Percentiles rank a stretch among this genome's conserved stretches.
Conservation (phyloP, 2,113 vertebrate species). For the Protobothrops mucrosquamatus region DNA sequence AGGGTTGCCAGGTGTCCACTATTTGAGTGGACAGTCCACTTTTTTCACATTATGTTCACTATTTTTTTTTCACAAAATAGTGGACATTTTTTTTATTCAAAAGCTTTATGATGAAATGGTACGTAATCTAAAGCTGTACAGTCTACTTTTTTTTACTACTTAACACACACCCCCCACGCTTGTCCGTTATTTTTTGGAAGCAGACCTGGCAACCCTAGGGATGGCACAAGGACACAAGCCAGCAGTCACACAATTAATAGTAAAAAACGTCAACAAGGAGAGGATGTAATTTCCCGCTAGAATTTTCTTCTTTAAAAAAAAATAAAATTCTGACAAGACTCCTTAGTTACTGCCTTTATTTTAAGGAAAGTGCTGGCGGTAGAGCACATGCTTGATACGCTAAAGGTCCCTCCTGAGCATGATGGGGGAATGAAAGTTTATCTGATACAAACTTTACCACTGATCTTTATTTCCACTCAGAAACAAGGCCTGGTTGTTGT, state of each 20-base stretch:
- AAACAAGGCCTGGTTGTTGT: neutral
- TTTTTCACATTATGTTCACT: too few relatives aligned
- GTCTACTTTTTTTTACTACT: too few relatives aligned
- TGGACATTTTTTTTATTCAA: too few relatives aligned
- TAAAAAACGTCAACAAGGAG: neutral
- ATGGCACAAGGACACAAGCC: neutral
- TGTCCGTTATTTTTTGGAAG: too few relatives aligned
- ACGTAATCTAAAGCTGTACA: too few relatives aligned
- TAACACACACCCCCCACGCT: too few relatives aligned
- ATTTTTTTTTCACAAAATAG: too few relatives aligned
- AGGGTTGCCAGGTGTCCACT: too few relatives aligned
- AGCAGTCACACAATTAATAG: neutral
- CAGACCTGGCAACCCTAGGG: too few relatives aligned
- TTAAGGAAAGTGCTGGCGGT: neutral
- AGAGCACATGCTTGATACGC: neutral
- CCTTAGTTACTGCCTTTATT: neutral
- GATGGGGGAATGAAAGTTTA: neutral
- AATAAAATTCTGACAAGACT: neutral
- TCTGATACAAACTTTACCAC: neutral
- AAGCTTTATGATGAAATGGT: too few relatives aligned
- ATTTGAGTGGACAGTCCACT: too few relatives aligned
- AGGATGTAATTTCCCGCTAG: neutral
- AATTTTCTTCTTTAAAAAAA: neutral
- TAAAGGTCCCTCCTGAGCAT: neutral
- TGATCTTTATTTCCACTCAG: neutral